Percentiles rank a stretch among this genome's conserved stretches.
These are phyloP conservation scores for Zootermopsis nevadensis DNA, from an alignment of 2,888 invertebrate species.

Conservation along the genomic window DNA sequence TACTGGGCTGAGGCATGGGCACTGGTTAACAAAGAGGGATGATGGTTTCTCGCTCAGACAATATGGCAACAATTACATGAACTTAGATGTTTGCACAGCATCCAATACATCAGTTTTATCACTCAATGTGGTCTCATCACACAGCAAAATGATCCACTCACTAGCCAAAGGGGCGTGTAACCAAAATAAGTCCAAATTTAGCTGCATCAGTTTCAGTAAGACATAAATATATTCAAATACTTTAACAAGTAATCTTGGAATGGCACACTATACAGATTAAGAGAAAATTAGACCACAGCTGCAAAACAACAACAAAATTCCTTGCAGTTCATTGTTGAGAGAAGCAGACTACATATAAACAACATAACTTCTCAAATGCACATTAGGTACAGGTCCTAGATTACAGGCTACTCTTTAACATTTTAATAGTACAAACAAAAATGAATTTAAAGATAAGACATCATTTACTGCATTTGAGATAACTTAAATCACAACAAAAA, in stretches of 20 bases:
- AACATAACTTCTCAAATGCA: constrained; percentile 32
- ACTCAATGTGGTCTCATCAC: constrained; percentile 13
- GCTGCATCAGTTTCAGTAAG: constrained; percentile 45
- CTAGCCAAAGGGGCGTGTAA: constrained; percentile 46
- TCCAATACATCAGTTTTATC: constrained; percentile 25
- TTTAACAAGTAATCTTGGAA: constrained; percentile 28
- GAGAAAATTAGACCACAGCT: constrained; percentile 42
- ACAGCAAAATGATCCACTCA: constrained; percentile 46
- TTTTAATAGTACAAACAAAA: background rate
- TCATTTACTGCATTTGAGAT: constrained; percentile 24
- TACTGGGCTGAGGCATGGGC: constrained; percentile 11
- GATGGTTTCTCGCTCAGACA: constrained; percentile 31
- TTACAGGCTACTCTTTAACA: background rate
- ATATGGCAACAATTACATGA: constrained; percentile 36
- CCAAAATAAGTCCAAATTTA: constrained; percentile 38
- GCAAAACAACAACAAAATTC: constrained; percentile 21
- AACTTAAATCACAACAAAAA: constrained; percentile 30
- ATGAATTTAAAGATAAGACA: constrained; percentile 8
- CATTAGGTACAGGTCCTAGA: constrained; percentile 1
- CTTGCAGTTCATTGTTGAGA: constrained; percentile 38
- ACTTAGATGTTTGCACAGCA: constrained; percentile 11
- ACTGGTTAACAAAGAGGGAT: constrained; percentile 22
- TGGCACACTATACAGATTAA: constrained; percentile 44
- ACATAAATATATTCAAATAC: background rate
- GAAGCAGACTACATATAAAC: constrained; percentile 21